Base-by-base conservation (phyloP, 1,140 invertebrate genomes). In the Cyclina sinensis region DNA sequence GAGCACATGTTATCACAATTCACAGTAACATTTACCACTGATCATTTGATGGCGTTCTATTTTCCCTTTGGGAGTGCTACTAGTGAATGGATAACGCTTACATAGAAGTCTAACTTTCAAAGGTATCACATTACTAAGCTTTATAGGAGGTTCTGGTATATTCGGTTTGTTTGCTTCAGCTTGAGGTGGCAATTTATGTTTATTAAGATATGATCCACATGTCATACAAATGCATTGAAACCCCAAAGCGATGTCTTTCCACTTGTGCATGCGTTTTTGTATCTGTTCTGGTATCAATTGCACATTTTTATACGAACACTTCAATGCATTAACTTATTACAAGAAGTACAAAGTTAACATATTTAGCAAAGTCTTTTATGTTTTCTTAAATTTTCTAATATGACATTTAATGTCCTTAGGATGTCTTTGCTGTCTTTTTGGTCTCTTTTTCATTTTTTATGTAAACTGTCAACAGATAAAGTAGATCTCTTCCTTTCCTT, bases 1-100 rank as follows among this genome's bases (percentile, higher is more conserved):
- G 78, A 62, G 1, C 89, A 88, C 18, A 88, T 86, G n/a, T 74
- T 48, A 24, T 82, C 37, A 30, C 48, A 70, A 43, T 91, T 79
- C 27, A 84, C 51, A 51, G 88, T 83, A n/a, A 89, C 90, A 91
- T 89, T 91, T 7, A 91, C 87, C 48, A 91, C 83, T 81, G 84
- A 85, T 46, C 90, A 79, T 43, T 43, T 46, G 35, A 91, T 59
- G 24, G 54, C 59, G 27, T 54, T 24, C 70, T 91, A 83, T 21
- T 27, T 24, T 21, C 62, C 62, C 16, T 88, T 39, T 1, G 76
- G 76, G 11, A 54, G 27, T 5, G 37, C 76, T 54, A 37, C 3
- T 54, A 91, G 76, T 73, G 57, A 91, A 91, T 12, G 78, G 76
- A n/a, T 76, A 76, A 43, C 73, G 39, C 27, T 76, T 39, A 43